Base-by-base conservation (phyloP, 2,797 vertebrate genomes). In the Halcyon leucocephala region DNA sequence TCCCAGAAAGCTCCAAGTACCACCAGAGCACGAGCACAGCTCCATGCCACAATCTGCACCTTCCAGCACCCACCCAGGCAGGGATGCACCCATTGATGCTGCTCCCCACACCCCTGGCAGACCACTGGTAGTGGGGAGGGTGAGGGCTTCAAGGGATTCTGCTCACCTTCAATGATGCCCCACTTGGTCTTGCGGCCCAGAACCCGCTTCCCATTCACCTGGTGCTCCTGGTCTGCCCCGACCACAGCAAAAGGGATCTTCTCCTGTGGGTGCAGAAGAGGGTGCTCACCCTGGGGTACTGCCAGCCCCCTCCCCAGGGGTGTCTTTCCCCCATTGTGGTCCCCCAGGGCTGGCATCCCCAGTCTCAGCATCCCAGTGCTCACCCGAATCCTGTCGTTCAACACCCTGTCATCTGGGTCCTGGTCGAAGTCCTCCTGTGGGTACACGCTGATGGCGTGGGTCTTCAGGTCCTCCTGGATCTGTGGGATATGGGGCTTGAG, bases 151-250 rank as follows among this genome's bases (percentile, higher is more conserved):
- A 8, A 39, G 42, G 66, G n/a, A 14, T 37, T 64, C 48, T 4
- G 3, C 97, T 98, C 94, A 99, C 99, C 99, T 99, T 99, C 99
- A 20, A 99, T 98, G 95, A 99, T 98, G 62, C 99, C 99, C 99
- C 99, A 99, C 96, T 99, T 99, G 62, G 99, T 99, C 97, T 99
- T 99, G 61, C 99, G 98, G 74, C 99, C 99, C 95, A 99, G 97
- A 86, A 99, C 98, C 72, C 98, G 98, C 97, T 98, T 99, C 83
- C 99, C 99, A 0, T 99, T 99, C 93, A 99, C 99, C 86, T 99
- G 97, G 95, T 99, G 99, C 91, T 99, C 99, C 94, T 98, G 98
- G 97, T 99, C 99, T 0, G 99, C 99, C 64, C 99, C 99, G 9
- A 99, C 99, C 81, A 99, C 99, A 0, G 99, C 99, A 2, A 99